Conservation (phyloP, 2,797 vertebrate genomes). For the Halcyon chelicuti region DNA sequence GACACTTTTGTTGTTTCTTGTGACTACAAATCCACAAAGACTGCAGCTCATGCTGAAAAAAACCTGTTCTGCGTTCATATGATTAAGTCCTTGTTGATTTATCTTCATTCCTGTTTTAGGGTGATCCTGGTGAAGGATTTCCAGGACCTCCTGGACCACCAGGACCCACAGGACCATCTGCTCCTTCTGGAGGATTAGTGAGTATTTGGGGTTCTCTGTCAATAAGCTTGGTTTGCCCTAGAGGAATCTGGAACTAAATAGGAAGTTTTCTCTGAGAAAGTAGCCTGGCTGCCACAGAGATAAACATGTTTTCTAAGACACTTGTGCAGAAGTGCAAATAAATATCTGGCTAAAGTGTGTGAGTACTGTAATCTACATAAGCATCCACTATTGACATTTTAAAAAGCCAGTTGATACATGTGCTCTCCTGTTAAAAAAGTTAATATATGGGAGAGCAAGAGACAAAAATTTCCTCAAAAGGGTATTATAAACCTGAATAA, state of each 20-base stretch:
- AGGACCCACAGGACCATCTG: constrained; percentile 74
- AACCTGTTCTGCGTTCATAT: not conserved
- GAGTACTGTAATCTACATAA: not conserved
- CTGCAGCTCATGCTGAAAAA: not conserved
- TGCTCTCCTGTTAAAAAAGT: not conserved
- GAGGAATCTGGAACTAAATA: not conserved
- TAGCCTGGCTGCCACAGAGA: not conserved
- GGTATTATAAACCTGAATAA: not conserved
- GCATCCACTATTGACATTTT: not conserved
- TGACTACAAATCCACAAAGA: not conserved
- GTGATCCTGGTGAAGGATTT: constrained; percentile 80
- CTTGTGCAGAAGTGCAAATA: not conserved
- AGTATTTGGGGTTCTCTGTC: constrained; percentile 34
- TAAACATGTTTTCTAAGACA: not conserved
- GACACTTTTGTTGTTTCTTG: not conserved
- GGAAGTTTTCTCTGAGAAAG: not conserved
- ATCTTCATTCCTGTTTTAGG: constrained; percentile 71
- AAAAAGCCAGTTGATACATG: not conserved
- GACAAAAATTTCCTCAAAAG: not conserved
- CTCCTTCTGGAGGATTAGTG: constrained; percentile 50
- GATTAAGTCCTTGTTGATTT: not conserved
- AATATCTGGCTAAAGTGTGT: not conserved
- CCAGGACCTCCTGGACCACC: constrained; percentile 85
- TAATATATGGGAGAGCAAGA: not conserved
- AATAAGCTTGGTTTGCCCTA: not conserved